A percentile compares a stretch with the other conserved stretches of the same genome.
phyloP scores from a whole-genome alignment of 1,140 invertebrate species.

The Episyrphus balteatus region DNA sequence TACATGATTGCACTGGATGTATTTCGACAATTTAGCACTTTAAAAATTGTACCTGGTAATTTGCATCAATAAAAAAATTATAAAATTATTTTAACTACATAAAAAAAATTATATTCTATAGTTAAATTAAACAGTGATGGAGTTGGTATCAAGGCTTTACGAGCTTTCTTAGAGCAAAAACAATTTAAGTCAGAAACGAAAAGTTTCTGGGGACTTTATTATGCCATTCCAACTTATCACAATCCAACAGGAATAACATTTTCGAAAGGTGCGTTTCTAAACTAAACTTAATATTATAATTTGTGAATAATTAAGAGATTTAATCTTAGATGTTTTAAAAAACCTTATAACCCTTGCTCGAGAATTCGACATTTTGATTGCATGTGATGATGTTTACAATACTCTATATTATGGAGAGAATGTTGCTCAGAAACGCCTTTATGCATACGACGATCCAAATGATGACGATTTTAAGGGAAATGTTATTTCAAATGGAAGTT shows the following conservation, averaged over 20 bases:
- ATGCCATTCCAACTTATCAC: slow-evolving; percentile 52
- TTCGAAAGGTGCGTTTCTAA: slow-evolving; percentile 36
- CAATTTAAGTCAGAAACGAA: slow-evolving; percentile 34
- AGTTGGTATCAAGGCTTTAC: slow-evolving; percentile 39
- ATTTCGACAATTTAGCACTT: slow-evolving; percentile 44
- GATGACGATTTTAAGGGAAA: slow-evolving; percentile 41
- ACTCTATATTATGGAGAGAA: slow-evolving; percentile 44
- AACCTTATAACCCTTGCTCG: slow-evolving; percentile 43
- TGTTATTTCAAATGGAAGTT: slow-evolving; percentile 54
- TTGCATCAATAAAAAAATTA: slow-evolving; percentile 2
- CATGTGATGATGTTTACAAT: slow-evolving; percentile 59
- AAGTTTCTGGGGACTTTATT: slow-evolving; percentile 50
- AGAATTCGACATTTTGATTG: slow-evolving; percentile 44
- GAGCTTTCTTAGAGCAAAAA: slow-evolving; percentile 21
- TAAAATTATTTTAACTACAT: neutral
- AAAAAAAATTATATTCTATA: neutral
- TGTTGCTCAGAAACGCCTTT: slow-evolving; percentile 40
- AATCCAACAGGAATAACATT: slow-evolving; percentile 51
- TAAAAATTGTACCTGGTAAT: slow-evolving; percentile 44
- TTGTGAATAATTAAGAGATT: neutral
- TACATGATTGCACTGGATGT: slow-evolving; percentile 52
- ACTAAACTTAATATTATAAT: neutral
- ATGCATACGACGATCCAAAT: slow-evolving; percentile 41
- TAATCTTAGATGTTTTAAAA: slow-evolving; percentile 36
- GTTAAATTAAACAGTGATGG: slow-evolving; percentile 46